phyloP scores from a whole-genome alignment of 2,113 vertebrate genomes.

The Fregata magnificens region DNA sequence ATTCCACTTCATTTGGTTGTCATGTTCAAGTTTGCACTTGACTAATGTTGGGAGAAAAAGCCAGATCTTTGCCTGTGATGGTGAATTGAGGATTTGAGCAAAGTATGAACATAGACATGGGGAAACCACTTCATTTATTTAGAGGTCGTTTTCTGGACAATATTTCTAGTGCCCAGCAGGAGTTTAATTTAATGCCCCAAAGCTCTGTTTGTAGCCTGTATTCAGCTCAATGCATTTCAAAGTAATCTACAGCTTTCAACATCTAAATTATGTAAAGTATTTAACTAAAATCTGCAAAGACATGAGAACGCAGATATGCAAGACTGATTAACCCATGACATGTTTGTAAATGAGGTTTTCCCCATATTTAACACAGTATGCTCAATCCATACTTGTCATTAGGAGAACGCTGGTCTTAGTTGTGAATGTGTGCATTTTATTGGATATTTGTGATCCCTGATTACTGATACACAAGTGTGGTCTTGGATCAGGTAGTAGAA shows the following conservation, averaged over 20 bases:
- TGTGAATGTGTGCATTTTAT: neutral
- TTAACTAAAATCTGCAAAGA: neutral
- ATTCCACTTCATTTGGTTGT: neutral
- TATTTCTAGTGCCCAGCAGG: neutral
- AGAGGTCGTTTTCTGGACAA: conserved; percentile 29
- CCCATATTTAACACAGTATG: neutral
- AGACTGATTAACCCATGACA: neutral
- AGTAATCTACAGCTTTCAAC: neutral
- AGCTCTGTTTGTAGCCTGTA: neutral
- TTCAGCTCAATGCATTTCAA: neutral
- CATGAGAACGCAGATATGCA: neutral
- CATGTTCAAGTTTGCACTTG: neutral
- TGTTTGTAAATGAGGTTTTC: neutral
- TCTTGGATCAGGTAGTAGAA: neutral
- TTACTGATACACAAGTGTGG: neutral
- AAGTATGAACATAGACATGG: neutral
- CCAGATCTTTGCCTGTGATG: neutral
- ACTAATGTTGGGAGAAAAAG: neutral
- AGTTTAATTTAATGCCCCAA: conserved; percentile 19
- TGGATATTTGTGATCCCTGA: neutral
- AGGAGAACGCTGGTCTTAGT: neutral
- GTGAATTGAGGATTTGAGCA: neutral
- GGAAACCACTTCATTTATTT: conserved; percentile 37
- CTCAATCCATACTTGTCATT: neutral
- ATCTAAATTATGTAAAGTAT: neutral